Conservation (phyloP, 1,140 invertebrate genomes). For the Akabosia matsudoensis region DNA sequence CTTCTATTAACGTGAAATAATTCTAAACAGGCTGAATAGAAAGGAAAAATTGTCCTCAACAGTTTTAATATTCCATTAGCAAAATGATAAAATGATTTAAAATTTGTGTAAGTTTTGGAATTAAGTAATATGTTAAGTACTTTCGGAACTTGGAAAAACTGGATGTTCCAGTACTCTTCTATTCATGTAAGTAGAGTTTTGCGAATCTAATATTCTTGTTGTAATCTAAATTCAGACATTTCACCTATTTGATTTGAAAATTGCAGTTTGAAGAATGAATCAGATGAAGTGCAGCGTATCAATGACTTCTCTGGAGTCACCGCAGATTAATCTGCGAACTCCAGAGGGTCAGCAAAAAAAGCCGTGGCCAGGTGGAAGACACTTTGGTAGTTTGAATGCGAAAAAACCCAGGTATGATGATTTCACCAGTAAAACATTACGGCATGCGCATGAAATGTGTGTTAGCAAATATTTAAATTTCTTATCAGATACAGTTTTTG, state of each 20-base stretch:
- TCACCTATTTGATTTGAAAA: no score
- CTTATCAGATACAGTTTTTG: no score
- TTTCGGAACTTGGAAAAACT: not conserved
- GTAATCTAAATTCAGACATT: no score
- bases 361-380: slow-evolving; percentile 24
- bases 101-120: not conserved
- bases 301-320: slow-evolving; percentile 37
- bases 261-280: slow-evolving; percentile 41
- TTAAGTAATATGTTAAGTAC: not conserved
- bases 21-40: no score
- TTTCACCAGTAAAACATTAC: not conserved
- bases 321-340: slow-evolving; percentile 32
- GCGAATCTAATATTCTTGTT: no score
- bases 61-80: no score
- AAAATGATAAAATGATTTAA: no score
- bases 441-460: not conserved
- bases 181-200: slow-evolving; percentile 18
- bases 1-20: no score
- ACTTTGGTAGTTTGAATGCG: slow-evolving; percentile 36
- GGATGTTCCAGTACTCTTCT: slow-evolving; percentile 19
- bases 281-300: slow-evolving; percentile 43
- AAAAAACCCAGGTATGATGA: slow-evolving; percentile 40
- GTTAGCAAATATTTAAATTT: no score
- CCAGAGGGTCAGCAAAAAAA: slow-evolving; percentile 35
- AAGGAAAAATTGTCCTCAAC: no score